Conservation (phyloP, 1,140 invertebrate species). For the Lanistes nyassanus region DNA sequence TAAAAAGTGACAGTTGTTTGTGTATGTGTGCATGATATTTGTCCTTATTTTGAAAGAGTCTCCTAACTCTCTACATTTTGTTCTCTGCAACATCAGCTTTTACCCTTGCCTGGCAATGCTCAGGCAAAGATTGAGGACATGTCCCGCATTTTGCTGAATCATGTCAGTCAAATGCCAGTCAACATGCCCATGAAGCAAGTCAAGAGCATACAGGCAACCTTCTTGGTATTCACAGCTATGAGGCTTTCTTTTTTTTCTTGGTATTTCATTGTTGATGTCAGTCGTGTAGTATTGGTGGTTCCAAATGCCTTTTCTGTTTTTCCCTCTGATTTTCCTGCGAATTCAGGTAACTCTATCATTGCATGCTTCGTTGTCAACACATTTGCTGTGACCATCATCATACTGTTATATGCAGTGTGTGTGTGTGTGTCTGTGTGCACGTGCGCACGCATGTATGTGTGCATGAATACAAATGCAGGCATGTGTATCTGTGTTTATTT, state of each 20-base stretch:
- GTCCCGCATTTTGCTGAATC: constrained; percentile 62
- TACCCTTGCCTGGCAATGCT: constrained; percentile 63
- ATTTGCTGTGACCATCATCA: neutral
- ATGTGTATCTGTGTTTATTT: no score
- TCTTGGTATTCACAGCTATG: constrained; percentile 38
- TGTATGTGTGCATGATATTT: no score
- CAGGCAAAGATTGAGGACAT: constrained; percentile 68
- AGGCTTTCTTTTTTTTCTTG: neutral
- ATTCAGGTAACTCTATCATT: neutral
- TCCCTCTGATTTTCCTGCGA: neutral
- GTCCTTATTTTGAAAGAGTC: neutral
- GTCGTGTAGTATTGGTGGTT: neutral
- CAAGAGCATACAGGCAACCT: constrained; percentile 42
- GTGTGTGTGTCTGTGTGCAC: neutral
- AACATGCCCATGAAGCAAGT: constrained; percentile 66
- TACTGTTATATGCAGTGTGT: neutral
- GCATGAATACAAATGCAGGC: no score
- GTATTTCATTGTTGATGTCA: neutral
- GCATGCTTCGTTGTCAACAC: neutral
- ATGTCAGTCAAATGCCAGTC: constrained; percentile 66
- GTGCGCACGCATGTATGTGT: neutral
- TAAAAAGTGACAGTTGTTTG: no score
- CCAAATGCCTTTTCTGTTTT: no score
- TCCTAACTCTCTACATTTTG: neutral
- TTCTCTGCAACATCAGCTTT: constrained; percentile 52